Evolutionary conservation across 1,140 invertebrate species (phyloP), one percentile per base, ranked within the genome.

Genomic region (Drosophila truncata): DNA sequence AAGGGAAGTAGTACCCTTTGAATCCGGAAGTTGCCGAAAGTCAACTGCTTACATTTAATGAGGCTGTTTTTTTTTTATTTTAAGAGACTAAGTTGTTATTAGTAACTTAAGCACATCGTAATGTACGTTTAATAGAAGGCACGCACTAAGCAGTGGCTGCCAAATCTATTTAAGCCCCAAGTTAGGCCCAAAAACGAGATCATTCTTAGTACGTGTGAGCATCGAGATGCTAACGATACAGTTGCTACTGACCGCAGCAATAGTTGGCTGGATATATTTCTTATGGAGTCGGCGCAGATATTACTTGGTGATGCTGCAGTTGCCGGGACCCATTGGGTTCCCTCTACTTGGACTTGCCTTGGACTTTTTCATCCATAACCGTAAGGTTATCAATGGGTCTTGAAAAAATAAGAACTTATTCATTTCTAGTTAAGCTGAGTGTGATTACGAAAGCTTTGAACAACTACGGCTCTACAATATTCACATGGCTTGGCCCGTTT

Each of bases 221-320:
- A 16, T 10, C 5, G 16, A 4, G 9, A 77, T 77, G 73, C 6
- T 67, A 18, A 42, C 73, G 6, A 14, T 60, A 14, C 5, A 25
- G 4, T 27, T 73, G 13, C 60, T 46, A 10, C n/a, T 74, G 10
- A 10, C 14, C 3, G 44, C 59, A 9, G 16, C 35, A 2, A 5
- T 81, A 16, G 31, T 80, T 11, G 11, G 60, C 8, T 91, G 83
- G 79, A 49, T 86, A 4, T 82, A 81, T 29, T 59, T 86, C n/a
- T 18, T 92, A 10, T 92, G 91, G 91, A 82, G 60, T 27, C 82
- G 91, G 1, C 74, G 91, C 10, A 74, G 75, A 35, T 78, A 69
- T 14, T 92, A 92, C 57, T 9, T 25, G 14, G 18, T 91, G 14
- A 77, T 74, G 20, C 18, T 65, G 0, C 66, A 87, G 73, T 14